Evolutionary conservation across 2,797 vertebrate species (phyloP).

Genomic region (Schizopygopsis pylzovi): DNA sequence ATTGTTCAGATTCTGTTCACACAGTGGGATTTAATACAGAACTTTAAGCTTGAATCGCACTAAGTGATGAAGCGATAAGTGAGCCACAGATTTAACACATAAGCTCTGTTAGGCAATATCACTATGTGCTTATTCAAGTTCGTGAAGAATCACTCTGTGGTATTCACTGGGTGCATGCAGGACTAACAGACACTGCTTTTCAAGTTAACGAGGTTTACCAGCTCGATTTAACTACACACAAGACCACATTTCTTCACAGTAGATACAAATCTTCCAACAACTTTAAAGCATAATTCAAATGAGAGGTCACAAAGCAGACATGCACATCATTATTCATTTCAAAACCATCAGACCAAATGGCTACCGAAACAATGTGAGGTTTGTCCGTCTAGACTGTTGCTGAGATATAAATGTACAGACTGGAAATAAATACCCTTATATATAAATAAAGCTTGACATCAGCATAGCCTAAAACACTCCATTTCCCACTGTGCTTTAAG

Average conservation of each 20-base stretch:
- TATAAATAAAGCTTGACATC: neutral
- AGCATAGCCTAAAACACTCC: neutral
- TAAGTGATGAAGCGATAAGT: slow-evolving; percentile 53
- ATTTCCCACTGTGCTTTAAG: slow-evolving; percentile 3
- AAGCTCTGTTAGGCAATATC: slow-evolving; percentile 18
- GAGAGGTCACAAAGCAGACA: neutral
- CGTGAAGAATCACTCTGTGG: neutral
- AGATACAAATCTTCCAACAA: slow-evolving; percentile 10
- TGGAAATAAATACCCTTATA: neutral
- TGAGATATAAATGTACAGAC: neutral
- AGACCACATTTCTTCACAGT: neutral
- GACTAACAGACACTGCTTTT: slow-evolving; percentile 41
- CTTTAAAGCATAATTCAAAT: neutral
- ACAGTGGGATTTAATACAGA: slow-evolving; percentile 37
- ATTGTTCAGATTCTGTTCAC: neutral
- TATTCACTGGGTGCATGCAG: slow-evolving; percentile 32
- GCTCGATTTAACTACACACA: neutral
- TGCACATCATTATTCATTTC: neutral
- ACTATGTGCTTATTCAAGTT: slow-evolving; percentile 44
- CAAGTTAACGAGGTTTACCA: slow-evolving; percentile 28
- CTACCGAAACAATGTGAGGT: neutral
- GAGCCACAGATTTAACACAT: slow-evolving; percentile 46
- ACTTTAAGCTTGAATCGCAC: slow-evolving; percentile 12
- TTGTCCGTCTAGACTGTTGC: neutral
- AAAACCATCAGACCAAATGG: neutral